A percentile compares a stretch with the other conserved stretches of the same genome.
These are phyloP conservation scores for Formica exsecta DNA, from an alignment of 1,140 invertebrate genomes.

Conservation along the genomic window DNA sequence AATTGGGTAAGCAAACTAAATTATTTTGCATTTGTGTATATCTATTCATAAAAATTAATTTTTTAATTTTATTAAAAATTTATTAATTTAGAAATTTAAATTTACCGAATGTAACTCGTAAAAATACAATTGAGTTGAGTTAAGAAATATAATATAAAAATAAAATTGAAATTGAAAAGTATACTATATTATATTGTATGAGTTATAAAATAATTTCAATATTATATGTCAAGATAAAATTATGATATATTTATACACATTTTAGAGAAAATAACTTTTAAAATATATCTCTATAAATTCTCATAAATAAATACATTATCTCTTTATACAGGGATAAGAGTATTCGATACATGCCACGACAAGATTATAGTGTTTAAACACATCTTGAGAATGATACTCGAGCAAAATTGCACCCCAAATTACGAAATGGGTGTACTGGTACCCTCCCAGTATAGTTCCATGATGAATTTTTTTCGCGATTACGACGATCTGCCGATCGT, in stretches of 20 bases:
- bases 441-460: conserved; percentile 71
- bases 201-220: neutral
- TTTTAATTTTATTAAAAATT: too few relatives aligned
- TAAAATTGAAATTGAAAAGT: neutral
- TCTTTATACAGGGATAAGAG: conserved; percentile 77
- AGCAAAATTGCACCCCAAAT: conserved; percentile 78
- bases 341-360: conserved; percentile 83
- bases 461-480: conserved; percentile 78
- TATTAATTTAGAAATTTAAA: too few relatives aligned
- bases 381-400: conserved; percentile 75
- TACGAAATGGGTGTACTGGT: conserved; percentile 81
- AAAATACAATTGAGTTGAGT: too few relatives aligned
- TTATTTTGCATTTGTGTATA: neutral
- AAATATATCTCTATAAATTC: neutral
- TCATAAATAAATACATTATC: neutral
- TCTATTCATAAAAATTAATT: neutral
- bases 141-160: too few relatives aligned
- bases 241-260: neutral
- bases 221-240: neutral
- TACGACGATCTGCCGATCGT: conserved; percentile 78
- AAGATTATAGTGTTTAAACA: conserved; percentile 80
- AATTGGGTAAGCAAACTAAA: conserved; percentile 79
- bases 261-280: neutral
- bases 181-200: neutral
- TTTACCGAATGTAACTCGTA: too few relatives aligned